A percentile compares a stretch with the other conserved stretches of the same genome.
Evolutionary conservation across 2,797 vertebrate species (phyloP).

Genomic region (Podargus strigoides): DNA sequence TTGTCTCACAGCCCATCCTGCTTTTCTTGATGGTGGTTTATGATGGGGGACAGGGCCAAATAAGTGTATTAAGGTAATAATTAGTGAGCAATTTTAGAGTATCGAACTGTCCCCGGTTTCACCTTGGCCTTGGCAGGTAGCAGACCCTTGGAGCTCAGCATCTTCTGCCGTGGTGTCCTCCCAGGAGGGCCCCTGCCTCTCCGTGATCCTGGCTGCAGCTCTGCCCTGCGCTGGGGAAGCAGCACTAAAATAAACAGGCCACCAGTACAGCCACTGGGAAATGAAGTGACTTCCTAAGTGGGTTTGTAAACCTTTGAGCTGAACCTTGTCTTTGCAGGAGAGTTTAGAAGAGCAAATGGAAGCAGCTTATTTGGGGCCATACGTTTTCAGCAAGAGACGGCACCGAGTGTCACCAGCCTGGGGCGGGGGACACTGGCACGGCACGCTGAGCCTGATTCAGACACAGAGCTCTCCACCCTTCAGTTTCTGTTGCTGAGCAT

Average conservation of each 20-base stretch:
- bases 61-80: background rate
- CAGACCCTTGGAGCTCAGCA: too few relatives aligned
- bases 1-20: background rate
- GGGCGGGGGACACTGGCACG: fast-evolving
- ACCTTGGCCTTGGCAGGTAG: background rate
- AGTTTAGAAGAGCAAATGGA: background rate
- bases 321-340: background rate
- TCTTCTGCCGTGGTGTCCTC: too few relatives aligned
- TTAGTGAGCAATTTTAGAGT: background rate
- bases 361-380: background rate
- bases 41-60: fast-evolving
- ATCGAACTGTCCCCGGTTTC: background rate
- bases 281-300: background rate
- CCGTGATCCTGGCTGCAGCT: fast-evolving
- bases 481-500: background rate
- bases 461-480: background rate
- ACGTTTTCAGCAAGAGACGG: background rate
- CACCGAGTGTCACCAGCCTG: fast-evolving
- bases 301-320: background rate
- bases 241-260: background rate
- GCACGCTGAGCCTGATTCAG: background rate
- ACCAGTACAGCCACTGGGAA: background rate
- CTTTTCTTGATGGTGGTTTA: background rate
- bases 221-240: background rate
- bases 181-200: too few relatives aligned